Base-by-base conservation (phyloP, 2,888 invertebrate genomes). In the Pemphredon lugubris region DNA sequence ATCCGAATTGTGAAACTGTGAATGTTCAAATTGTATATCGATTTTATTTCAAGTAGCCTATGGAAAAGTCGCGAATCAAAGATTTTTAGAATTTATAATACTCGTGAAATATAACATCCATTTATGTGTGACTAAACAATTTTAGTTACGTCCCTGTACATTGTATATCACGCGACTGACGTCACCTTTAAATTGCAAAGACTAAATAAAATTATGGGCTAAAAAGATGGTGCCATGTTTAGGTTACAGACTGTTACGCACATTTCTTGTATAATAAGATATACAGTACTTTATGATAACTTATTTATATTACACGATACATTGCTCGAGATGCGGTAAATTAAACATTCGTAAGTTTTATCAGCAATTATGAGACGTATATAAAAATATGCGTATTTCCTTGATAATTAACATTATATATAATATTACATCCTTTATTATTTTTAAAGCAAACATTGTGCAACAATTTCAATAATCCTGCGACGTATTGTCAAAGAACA, bases 181-280 rank as follows among this genome's bases (percentile, higher is more conserved):
- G 50, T 44, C 48, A 65, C 69, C 50, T 72, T 77, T 73, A 61
- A 67, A 70, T 65, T 40, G 47, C 68, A 54, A 57, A 63, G 58
- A 65, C 64, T 77, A 71, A 80, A 80, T 80, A 77, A 79, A 80
- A 68, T 30, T 51, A 75, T 70, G 20, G 53, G 61, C 59, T 67
- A 70, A 34, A 39, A 34, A 58, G 20, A 54, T 59, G 16, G 37
- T 66, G 55, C 39, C 14, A 44, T 44, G 18, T 37, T 68, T 70
- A 23, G 50, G 51, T 55, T 6, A 16, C 21, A 47, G 40, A 53
- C 23, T 16, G 39, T 34, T 34, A 21, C n/a, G 20, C 7, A 44
- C 5, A 40, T 57, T 50, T 13, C 3, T 48, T 34, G 21, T 69
- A 69, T 34, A 67, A 69, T 53, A 47, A 32, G 32, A 57, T 51